Evolutionary conservation across 2,797 vertebrate species (phyloP).

Genomic region (Spheniscus humboldti): DNA sequence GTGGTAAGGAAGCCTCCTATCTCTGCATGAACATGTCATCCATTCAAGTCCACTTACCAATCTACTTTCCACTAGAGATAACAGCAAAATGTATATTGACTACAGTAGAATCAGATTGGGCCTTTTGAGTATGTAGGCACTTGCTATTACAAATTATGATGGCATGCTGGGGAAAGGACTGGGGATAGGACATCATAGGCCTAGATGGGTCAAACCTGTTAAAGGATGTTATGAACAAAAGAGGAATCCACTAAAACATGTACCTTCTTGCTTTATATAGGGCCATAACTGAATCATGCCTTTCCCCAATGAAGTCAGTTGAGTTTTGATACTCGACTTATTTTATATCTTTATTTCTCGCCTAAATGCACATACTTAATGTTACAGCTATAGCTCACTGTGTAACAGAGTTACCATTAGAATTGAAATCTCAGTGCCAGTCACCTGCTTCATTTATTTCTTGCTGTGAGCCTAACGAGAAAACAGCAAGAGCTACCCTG

Average conservation of each 20-base stretch:
- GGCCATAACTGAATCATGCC: not conserved
- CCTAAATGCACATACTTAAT: not conserved
- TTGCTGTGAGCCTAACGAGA: constrained; percentile 56
- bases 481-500: constrained; percentile 43
- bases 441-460: constrained; percentile 49
- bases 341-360: not conserved
- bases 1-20: not conserved
- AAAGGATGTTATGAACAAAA: not conserved
- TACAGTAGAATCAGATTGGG: not conserved
- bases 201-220: not conserved
- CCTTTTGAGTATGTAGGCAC: not conserved
- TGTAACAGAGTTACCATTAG: constrained; percentile 1
- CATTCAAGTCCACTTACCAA: not conserved
- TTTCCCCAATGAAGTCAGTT: not conserved
- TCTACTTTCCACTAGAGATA: not conserved
- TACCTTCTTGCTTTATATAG: not conserved
- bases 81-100: not conserved
- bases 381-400: not conserved
- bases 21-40: not conserved
- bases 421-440: constrained; percentile 36
- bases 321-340: not conserved
- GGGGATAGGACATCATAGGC: not conserved
- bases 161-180: not conserved
- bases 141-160: not conserved
- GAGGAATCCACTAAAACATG: not conserved